Base-by-base conservation (phyloP, 1,140 invertebrate genomes). In the Pachyrhynchus sulphureomaculatus region DNA sequence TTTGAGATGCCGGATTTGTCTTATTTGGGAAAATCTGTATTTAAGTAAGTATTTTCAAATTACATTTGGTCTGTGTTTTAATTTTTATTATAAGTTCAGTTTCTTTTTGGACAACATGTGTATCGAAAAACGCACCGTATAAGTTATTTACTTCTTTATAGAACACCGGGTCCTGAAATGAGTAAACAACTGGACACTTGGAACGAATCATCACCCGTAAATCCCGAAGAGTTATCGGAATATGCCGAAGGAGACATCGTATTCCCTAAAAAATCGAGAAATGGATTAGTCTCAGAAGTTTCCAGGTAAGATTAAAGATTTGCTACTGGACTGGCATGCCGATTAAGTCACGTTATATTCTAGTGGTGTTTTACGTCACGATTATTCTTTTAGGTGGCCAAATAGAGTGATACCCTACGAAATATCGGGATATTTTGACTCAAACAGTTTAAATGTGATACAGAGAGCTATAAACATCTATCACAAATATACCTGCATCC, bases 161-260 rank as follows among this genome's bases (percentile, higher is more conserved):
- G 82, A 1, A 49, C 69, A 1, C 84, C 84, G 0, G 80, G 75
- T 29, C 76, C 76, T 33, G 77, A 78, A 47, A 81, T 76, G 1
- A 82, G 84, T 0, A 67, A 75, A 1, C 76, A 77, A 5, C 75
- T 89, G 6, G 78, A 82, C 0, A 73, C 76, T 2, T 90, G 86
- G 81, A 79, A 80, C 39, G 80, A 82, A 32, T 79, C 74, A 0
- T 80, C 80, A 17, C 70, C 72, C 0, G 74, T 82, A 15, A 90
- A 90, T 71, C 88, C 88, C 0, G 89, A 91, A 70, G 89, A 91
- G 69, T 73, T 88, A 62, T 87, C 88, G 4, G 81, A 80, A 12
- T 91, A 90, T 65, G 78, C 81, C 1, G 86, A 91, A 71, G 89
- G 89, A 20, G 89, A 91, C 67, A 90, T 91, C 29, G 72, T 90